phyloP scores from a whole-genome alignment of 2,113 vertebrate genomes.

The Aleadryas rufinucha region DNA sequence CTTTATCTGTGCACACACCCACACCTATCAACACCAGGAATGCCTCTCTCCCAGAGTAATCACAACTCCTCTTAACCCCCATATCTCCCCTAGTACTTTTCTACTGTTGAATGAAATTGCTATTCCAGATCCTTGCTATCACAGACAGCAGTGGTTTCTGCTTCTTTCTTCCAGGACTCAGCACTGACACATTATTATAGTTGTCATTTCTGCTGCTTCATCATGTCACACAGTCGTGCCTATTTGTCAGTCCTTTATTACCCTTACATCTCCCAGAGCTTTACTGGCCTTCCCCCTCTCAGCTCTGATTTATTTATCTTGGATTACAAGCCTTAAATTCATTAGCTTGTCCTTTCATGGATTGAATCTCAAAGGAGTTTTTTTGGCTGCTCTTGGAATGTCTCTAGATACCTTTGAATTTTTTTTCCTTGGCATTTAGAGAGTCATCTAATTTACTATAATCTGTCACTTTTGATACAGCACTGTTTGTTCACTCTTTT shows the following conservation, averaged over 20 bases:
- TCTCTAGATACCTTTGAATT: neutral
- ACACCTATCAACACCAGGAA: neutral
- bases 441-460: neutral
- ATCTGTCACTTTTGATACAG: neutral
- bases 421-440: constrained; percentile 8
- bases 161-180: neutral
- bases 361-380: neutral
- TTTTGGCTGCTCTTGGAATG: neutral
- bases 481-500: neutral
- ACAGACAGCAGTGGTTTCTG: neutral
- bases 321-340: constrained; percentile 17
- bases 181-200: neutral
- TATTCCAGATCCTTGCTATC: neutral
- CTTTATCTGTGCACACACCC: neutral
- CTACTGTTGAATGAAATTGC: neutral
- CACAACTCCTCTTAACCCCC: neutral
- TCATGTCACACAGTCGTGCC: neutral
- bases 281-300: neutral
- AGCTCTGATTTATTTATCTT: neutral
- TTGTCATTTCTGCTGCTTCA: neutral
- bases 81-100: neutral
- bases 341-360: neutral
- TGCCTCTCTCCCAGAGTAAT: neutral
- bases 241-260: constrained; percentile 11
- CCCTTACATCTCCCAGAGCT: neutral